Evolutionary conservation across 2,797 vertebrate species (phyloP).

Genomic region (Spea hammondii): DNA sequence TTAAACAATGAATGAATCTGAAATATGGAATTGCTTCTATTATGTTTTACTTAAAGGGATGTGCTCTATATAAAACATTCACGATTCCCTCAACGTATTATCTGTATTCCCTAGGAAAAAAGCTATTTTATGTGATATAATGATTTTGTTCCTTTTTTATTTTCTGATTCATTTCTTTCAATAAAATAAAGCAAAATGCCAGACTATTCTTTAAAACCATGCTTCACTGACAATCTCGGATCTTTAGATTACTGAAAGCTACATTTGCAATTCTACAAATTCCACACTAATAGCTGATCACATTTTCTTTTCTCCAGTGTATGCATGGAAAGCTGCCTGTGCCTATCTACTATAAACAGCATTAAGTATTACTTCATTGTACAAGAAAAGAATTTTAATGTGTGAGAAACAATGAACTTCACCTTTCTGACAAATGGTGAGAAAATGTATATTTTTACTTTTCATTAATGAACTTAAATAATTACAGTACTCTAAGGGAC

Average conservation of each 20-base stretch:
- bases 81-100: conserved; percentile 10
- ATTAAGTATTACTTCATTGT: conserved; percentile 1
- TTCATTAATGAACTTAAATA: conserved; percentile 4
- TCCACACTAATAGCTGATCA: conserved; percentile 13
- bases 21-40: neutral
- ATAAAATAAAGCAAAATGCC: conserved; percentile 25
- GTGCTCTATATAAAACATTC: neutral
- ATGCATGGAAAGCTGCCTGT: conserved; percentile 5
- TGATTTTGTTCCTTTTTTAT: conserved; percentile 24
- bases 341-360: conserved; percentile 15
- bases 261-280: conserved; percentile 36
- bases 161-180: conserved; percentile 18
- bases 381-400: conserved; percentile 15
- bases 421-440: neutral
- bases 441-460: neutral
- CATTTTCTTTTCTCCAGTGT: conserved; percentile 18
- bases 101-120: conserved; percentile 8
- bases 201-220: conserved; percentile 23
- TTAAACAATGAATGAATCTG: neutral
- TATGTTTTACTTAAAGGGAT: neutral
- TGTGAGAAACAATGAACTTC: conserved; percentile 4
- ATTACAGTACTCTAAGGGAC: neutral
- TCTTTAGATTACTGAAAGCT: conserved; percentile 23
- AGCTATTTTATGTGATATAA: conserved; percentile 3
- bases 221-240: conserved; percentile 16